Percentiles rank a stretch among this genome's conserved stretches.
phyloP scores from a whole-genome alignment of 2,888 invertebrate species.

The Xylophagus ater region DNA sequence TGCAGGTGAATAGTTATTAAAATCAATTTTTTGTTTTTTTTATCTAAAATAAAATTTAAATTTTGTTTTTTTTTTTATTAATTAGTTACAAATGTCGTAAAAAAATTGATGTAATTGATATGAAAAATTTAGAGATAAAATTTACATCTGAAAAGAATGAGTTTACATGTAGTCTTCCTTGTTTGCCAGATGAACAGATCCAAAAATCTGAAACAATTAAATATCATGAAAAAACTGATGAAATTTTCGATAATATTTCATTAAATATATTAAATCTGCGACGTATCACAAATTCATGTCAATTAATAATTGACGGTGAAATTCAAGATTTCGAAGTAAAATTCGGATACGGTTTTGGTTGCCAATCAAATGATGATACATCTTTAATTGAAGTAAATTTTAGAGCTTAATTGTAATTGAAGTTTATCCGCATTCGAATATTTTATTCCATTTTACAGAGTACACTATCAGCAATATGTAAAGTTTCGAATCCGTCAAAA shows the following conservation, averaged over 20 bases:
- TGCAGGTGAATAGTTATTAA: slow-evolving; percentile 25
- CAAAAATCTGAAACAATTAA: slow-evolving; percentile 21
- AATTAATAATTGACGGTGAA: slow-evolving; percentile 27
- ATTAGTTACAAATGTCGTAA: slow-evolving; percentile 27
- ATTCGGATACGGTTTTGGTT: slow-evolving; percentile 30
- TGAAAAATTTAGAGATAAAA: slow-evolving; percentile 27
- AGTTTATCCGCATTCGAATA: no score
- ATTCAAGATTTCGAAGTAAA: slow-evolving; percentile 23
- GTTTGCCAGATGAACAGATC: slow-evolving; percentile 23
- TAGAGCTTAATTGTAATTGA: slow-evolving; percentile 4
- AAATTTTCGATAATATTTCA: not conserved
- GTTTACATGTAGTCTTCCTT: slow-evolving; percentile 26
- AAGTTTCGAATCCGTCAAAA: slow-evolving; percentile 26
- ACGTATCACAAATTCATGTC: slow-evolving; percentile 32
- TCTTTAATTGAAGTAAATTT: slow-evolving; percentile 8
- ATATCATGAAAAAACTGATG: slow-evolving; percentile 12
- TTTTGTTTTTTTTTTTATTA: not conserved
- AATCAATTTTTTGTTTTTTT: no score
- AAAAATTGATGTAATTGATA: slow-evolving; percentile 28
- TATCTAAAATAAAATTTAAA: not conserved
- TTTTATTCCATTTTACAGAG: no score
- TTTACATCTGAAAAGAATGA: slow-evolving; percentile 21
- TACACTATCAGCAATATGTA: slow-evolving; percentile 22
- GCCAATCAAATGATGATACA: slow-evolving; percentile 23
- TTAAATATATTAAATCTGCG: slow-evolving; percentile 26